These are phyloP conservation scores for Auanema freiburgensis DNA, from an alignment of 2,888 invertebrate genomes.

Conservation along the genomic window DNA sequence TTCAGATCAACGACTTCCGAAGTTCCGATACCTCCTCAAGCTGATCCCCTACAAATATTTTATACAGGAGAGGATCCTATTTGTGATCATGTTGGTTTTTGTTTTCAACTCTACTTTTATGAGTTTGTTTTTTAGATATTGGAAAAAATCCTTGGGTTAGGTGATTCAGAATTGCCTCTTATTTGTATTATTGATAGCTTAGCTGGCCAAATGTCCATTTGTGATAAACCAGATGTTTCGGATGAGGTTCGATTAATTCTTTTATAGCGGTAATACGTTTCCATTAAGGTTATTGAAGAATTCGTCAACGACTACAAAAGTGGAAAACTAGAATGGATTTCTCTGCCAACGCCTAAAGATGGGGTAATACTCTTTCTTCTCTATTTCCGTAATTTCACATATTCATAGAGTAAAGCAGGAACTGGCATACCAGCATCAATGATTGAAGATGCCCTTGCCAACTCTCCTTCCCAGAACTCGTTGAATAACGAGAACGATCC, in stretches of 20 bases:
- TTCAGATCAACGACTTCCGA: constrained; percentile 23
- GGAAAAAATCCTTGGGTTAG: constrained; percentile 47
- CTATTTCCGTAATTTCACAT: background rate
- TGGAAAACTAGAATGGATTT: constrained; percentile 35
- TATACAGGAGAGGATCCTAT: constrained; percentile 56
- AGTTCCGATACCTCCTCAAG: constrained; percentile 21
- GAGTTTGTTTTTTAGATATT: constrained; percentile 35
- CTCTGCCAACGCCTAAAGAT: constrained; percentile 32
- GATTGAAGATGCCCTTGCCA: constrained; percentile 28
- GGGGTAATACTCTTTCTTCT: constrained; percentile 3
- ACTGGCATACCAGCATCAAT: constrained; percentile 35
- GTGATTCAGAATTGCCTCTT: constrained; percentile 49
- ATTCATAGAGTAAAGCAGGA: constrained; percentile 18
- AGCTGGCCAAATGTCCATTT: constrained; percentile 48
- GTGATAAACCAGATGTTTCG: constrained; percentile 50
- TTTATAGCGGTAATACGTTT: background rate
- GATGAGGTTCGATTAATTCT: constrained; percentile 25
- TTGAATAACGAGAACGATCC: constrained; percentile 6
- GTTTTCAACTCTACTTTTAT: background rate
- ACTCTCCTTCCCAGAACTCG: constrained; percentile 30
- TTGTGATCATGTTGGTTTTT: constrained; percentile 48
- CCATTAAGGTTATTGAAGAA: constrained; percentile 27
- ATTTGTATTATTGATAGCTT: constrained; percentile 50
- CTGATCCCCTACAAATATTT: constrained; percentile 48
- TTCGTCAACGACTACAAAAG: constrained; percentile 41